Base-by-base conservation (phyloP, 2,797 vertebrate genomes). In the Centropyge bicolor region DNA sequence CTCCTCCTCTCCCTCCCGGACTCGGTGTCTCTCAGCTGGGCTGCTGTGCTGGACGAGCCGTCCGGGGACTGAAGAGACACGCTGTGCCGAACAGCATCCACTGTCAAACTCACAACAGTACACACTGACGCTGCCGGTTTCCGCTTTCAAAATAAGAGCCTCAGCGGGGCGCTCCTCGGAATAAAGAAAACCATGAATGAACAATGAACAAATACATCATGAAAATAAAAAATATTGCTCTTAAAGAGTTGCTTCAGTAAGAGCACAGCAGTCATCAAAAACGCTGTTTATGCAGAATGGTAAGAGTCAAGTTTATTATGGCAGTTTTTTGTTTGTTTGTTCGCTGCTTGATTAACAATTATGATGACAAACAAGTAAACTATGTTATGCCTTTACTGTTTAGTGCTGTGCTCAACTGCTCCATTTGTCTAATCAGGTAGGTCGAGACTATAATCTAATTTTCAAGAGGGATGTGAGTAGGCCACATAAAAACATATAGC, bases 61-160 rank as follows among this genome's bases (percentile, higher is more conserved):
- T 69, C 76, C 76, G 67, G 41, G 65, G 40, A 78, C 54, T 49
- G n/a, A 59, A 60, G 52, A 36, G 52, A 78, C 83, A 76, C 60
- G 71, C 65, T 90, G 77, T 67, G 83, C 82, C 70, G 62, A 70
- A 88, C 61, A 35, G 67, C 13, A 66, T 51, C 19, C 0, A 27
- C 1, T 6, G 68, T 82, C 66, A 78, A 49, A 0, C 0, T 19
- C 3, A 6, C 8, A 1, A 35, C 3, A n/a, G 2, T 19, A 20
- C 0, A 48, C 56, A 48, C 4, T 1, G 8, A 16, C 36, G 40
- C 36, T 10, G 11, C 35, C 46, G 35, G 7, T 55, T 66, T 59
- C 12, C n/a, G 40, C 72, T 81, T 83, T 86, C 86, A 90, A 31
- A 72, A 67, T 65, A 90, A 85, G 35, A 80, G 62, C 45, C 4